Evolutionary conservation across 2,113 vertebrate species (phyloP).

Genomic region (Heptranchias perlo): DNA sequence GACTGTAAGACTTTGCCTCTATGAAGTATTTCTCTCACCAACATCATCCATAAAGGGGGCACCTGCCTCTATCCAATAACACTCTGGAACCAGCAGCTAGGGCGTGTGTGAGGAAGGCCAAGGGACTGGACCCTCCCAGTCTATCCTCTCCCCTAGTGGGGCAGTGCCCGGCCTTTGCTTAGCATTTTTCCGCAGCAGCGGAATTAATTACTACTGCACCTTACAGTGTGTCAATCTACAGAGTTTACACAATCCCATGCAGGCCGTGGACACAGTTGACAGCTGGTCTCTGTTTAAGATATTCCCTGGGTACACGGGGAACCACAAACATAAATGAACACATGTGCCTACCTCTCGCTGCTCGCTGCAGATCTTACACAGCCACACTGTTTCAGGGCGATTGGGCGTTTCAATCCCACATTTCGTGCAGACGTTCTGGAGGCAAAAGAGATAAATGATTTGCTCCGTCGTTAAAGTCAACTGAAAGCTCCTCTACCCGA

Average conservation of each 20-base stretch:
- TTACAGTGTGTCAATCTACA: neutral
- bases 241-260: neutral
- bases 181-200: neutral
- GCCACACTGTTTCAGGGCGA: slow-evolving; percentile 68
- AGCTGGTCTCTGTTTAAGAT: neutral
- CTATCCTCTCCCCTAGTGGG: neutral
- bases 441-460: slow-evolving; percentile 38
- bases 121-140: neutral
- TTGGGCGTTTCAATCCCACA: slow-evolving; percentile 73
- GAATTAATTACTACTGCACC: neutral
- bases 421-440: slow-evolving; percentile 81
- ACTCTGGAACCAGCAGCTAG: neutral
- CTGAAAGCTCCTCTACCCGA: neutral
- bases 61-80: neutral
- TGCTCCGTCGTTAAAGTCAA: neutral
- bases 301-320: too few relatives aligned
- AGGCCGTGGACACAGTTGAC: neutral
- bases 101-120: neutral
- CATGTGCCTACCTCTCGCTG: slow-evolving; percentile 76
- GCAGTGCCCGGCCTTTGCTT: neutral
- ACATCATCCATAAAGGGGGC: neutral
- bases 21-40: neutral
- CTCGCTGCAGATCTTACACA: slow-evolving; percentile 89
- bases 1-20: neutral
- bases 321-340: too few relatives aligned